Evolutionary conservation across 2,113 vertebrate genomes (phyloP).

Genomic region (Ursus arctos): DNA sequence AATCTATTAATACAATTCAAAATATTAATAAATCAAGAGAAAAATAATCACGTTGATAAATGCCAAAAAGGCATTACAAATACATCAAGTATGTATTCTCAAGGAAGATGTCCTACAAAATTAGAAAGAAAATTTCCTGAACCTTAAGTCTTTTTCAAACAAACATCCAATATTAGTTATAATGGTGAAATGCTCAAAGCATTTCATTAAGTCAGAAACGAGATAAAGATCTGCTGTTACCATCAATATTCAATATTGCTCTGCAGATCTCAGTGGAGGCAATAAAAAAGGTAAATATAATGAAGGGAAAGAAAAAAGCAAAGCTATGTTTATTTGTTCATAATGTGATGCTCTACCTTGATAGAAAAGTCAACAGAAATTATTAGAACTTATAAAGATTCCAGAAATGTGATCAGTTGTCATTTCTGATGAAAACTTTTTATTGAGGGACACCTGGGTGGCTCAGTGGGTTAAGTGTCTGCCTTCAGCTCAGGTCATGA

Average conservation of each 20-base stretch:
- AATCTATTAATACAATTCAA: constrained; percentile 14
- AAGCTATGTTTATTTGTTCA: background rate
- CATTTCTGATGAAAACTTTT: background rate
- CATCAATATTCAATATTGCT: background rate
- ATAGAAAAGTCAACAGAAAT: constrained; percentile 37
- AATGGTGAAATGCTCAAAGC: background rate
- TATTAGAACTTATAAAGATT: background rate
- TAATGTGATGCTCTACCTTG: background rate
- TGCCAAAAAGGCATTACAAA: background rate
- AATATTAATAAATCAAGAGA: constrained; percentile 34
- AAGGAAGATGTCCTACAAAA: constrained; percentile 1
- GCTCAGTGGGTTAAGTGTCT: background rate
- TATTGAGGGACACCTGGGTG: background rate
- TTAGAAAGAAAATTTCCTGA: constrained; percentile 33
- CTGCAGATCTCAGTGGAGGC: background rate
- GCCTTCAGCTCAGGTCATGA: background rate
- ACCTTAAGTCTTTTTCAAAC: background rate
- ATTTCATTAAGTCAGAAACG: constrained; percentile 52
- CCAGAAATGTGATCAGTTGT: background rate
- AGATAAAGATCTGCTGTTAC: background rate
- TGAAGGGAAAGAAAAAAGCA: background rate
- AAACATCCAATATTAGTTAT: constrained; percentile 3
- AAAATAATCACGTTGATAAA: constrained; percentile 15
- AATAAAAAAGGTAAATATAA: background rate
- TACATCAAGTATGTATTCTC: background rate